Conservation (phyloP, 2,888 invertebrate genomes). For the Drosophila rubida region DNA sequence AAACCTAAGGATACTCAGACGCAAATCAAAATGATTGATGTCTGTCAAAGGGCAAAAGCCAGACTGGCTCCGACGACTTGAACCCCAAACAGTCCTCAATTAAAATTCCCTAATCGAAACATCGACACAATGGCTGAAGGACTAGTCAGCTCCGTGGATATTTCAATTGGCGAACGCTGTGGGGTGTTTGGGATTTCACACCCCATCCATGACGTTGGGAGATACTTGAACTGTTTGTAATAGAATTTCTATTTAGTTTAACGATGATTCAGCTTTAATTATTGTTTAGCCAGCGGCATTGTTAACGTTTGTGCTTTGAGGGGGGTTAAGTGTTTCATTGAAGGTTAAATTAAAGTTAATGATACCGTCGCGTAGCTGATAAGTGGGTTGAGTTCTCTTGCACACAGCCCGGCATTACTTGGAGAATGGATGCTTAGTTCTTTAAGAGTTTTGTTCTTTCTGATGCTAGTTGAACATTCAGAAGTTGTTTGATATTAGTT, state of each 20-base stretch:
- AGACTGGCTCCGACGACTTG: conserved; percentile 1
- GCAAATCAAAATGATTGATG: conserved; percentile 42
- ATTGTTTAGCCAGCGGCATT: conserved; percentile 32
- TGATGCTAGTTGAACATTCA: background rate
- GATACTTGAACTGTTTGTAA: conserved; percentile 43
- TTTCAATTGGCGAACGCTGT: conserved; percentile 31
- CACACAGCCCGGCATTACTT: background rate
- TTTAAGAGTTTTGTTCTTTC: conserved; percentile 5
- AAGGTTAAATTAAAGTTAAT: conserved; percentile 73
- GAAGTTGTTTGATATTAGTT: conserved; percentile 1
- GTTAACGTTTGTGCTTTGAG: conserved; percentile 17
- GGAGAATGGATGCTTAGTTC: background rate
- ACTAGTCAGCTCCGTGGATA: conserved; percentile 16
- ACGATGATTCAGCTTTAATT: conserved; percentile 69
- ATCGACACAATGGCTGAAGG: conserved; percentile 21
- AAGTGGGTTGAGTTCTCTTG: conserved; percentile 6
- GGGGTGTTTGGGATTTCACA: conserved; percentile 6
- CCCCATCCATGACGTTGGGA: background rate
- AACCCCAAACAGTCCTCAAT: conserved; percentile 29
- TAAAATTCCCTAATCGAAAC: conserved; percentile 34
- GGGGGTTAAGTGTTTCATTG: conserved; percentile 45
- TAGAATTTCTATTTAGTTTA: conserved; percentile 38
- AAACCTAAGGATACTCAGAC: conserved; percentile 10
- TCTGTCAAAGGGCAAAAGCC: conserved; percentile 36
- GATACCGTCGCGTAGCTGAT: conserved; percentile 19